Conservation (phyloP, 2,797 vertebrate species). For the Bradypodion pumilum region DNA sequence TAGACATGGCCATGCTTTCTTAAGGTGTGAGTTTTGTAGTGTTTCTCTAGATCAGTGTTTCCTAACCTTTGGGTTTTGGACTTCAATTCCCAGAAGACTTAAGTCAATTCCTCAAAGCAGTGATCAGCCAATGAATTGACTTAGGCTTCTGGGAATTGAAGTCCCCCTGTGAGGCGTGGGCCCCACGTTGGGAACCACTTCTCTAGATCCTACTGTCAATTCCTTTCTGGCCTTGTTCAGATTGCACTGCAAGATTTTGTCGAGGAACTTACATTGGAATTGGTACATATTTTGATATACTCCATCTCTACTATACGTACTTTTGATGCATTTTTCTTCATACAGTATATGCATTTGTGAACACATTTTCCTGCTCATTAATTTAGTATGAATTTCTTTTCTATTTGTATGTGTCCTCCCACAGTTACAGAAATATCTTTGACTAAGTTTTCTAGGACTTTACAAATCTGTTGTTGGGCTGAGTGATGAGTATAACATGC, state of each 20-base stretch:
- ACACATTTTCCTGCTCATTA: background rate
- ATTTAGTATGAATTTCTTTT: background rate
- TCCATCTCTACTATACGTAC: background rate
- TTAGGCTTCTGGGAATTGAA: no score
- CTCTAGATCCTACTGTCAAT: background rate
- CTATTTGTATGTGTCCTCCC: background rate
- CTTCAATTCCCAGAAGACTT: no score
- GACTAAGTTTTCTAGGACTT: background rate
- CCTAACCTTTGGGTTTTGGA: no score
- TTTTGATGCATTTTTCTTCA: background rate
- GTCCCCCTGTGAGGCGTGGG: no score
- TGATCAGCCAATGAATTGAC: no score
- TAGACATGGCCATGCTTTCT: background rate
- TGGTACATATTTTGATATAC: background rate
- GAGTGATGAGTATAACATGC: background rate
- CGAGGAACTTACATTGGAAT: background rate
- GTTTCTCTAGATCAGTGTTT: no score
- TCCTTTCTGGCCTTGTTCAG: background rate
- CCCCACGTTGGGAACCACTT: no score
- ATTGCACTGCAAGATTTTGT: background rate
- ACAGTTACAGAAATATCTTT: background rate
- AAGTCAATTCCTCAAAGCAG: no score
- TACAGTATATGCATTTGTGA: background rate
- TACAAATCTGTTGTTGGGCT: background rate
- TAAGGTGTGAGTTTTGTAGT: background rate